These are phyloP conservation scores for Podarcis lilfordi DNA, from an alignment of 2,797 vertebrate species.

Conservation along the genomic window DNA sequence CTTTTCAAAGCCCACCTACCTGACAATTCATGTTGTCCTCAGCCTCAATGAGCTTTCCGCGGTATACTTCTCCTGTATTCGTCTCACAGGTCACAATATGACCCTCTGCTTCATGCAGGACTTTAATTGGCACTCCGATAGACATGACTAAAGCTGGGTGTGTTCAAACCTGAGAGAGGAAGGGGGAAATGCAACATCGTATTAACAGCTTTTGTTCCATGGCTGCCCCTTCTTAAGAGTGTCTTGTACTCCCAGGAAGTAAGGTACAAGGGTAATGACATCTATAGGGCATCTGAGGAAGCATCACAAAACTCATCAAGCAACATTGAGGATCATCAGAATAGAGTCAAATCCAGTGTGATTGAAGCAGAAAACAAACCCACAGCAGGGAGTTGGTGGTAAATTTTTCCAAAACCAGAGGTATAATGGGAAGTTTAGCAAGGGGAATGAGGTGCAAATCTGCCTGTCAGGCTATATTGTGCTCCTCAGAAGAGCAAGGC, in stretches of 20 bases:
- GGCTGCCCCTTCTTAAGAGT: neutral
- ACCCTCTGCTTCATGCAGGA: conserved; percentile 96
- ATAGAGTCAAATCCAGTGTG: no score
- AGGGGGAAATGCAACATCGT: neutral
- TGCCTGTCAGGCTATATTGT: neutral
- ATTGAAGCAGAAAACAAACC: neutral
- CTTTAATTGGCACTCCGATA: conserved; percentile 97
- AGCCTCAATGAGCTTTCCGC: conserved; percentile 96
- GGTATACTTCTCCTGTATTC: conserved; percentile 96
- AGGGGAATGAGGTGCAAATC: neutral
- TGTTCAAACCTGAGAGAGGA: neutral
- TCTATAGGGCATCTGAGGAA: neutral
- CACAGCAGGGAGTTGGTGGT: no score
- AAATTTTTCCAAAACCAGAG: neutral
- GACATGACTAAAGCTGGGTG: conserved; percentile 83
- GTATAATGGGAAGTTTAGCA: neutral
- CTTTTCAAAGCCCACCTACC: conserved; percentile 70
- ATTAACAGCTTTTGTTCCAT: neutral
- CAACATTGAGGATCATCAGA: neutral
- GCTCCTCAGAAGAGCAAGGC: neutral
- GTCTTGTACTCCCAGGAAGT: no score
- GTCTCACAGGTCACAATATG: conserved; percentile 98
- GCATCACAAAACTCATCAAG: neutral
- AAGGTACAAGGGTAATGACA: neutral
- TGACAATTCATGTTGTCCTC: conserved; percentile 99